These are phyloP conservation scores for Montipora foliosa DNA, from an alignment of 64 coral and sea anemone species.

Conservation along the genomic window DNA sequence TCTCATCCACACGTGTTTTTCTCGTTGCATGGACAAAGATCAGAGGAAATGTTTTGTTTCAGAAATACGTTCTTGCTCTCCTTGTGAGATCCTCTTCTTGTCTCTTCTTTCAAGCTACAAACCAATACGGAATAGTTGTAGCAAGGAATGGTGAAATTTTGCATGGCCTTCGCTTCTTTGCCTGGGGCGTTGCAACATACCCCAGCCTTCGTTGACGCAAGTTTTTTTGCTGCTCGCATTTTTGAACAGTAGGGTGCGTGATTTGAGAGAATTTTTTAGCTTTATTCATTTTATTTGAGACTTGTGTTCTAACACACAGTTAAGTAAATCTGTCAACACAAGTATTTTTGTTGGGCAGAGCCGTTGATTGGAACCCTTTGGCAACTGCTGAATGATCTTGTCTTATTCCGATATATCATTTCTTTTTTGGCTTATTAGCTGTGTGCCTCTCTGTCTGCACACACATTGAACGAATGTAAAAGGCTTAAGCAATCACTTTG, in stretches of 20 bases:
- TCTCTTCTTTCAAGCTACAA: constrained; percentile 7
- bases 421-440: background rate
- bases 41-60: constrained; percentile 50
- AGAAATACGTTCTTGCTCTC: constrained; percentile 6
- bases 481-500: constrained; percentile 21
- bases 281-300: constrained; percentile 25
- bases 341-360: background rate
- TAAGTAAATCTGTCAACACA: constrained; percentile 27
- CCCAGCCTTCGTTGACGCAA: background rate
- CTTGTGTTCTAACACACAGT: background rate
- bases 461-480: background rate
- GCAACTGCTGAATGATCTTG: constrained; percentile 17
- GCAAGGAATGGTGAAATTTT: background rate
- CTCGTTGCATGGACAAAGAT: background rate
- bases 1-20: constrained; percentile 13
- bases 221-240: background rate
- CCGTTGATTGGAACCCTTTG: background rate
- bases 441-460: background rate
- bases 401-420: background rate
- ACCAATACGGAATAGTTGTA: constrained; percentile 4
- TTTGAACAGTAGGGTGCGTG: constrained; percentile 18
- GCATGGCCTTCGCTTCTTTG: constrained; percentile 14
- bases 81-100: background rate
- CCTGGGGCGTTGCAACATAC: background rate
- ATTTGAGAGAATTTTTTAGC: constrained; percentile 9